Percentiles rank a stretch among this genome's conserved stretches.
Conservation (phyloP, 2,113 vertebrate species). For the Meleagris gallopavo region DNA sequence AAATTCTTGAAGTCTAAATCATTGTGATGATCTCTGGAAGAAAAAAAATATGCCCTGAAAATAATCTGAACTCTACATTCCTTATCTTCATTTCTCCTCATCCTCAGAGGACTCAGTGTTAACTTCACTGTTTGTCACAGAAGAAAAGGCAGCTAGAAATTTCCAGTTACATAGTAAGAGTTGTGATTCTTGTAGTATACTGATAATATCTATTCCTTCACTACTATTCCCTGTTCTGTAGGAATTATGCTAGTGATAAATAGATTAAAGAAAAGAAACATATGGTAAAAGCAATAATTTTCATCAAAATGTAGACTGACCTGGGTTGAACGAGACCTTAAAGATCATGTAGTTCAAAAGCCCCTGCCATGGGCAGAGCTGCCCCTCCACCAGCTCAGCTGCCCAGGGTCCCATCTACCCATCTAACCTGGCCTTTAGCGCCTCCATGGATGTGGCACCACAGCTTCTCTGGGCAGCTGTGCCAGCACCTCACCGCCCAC, state of each 20-base stretch:
- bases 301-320: neutral
- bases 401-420: too few relatives aligned
- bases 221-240: neutral
- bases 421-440: too few relatives aligned
- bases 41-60: neutral
- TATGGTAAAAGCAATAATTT: neutral
- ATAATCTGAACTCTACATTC: neutral
- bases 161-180: neutral
- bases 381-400: too few relatives aligned
- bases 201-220: neutral
- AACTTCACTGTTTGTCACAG: neutral
- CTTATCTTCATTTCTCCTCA: neutral
- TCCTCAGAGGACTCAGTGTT: neutral
- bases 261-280: neutral
- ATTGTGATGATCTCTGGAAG: neutral
- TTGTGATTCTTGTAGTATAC: neutral
- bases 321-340: too few relatives aligned
- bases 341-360: too few relatives aligned
- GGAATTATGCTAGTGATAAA: neutral
- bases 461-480: too few relatives aligned
- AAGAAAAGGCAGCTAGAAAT: neutral
- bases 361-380: too few relatives aligned
- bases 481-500: too few relatives aligned
- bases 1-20: neutral
- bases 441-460: too few relatives aligned